phyloP scores from a whole-genome alignment of 1,140 invertebrate species.

The Venturia canescens region DNA sequence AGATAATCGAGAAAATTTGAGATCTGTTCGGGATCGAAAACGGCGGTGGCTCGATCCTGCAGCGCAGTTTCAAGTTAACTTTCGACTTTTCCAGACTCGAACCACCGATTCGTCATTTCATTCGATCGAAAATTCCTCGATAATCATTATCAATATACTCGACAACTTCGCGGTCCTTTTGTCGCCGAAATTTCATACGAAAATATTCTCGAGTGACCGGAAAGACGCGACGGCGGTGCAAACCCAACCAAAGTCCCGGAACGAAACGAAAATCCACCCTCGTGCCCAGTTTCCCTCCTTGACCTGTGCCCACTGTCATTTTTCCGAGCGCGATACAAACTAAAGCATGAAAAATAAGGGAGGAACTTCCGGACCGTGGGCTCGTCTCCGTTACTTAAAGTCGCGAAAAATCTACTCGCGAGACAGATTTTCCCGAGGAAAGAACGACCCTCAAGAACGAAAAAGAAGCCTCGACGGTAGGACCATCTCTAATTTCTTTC shows the following conservation, averaged over 20 bases:
- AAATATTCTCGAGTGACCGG: too few relatives aligned
- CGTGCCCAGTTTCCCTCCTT: too few relatives aligned
- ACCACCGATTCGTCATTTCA: not conserved
- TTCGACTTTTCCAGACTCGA: not conserved
- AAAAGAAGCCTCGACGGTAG: not conserved
- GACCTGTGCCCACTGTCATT: too few relatives aligned
- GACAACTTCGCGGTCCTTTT: too few relatives aligned
- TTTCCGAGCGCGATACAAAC: not conserved
- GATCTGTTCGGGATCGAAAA: not conserved
- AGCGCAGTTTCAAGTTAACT: not conserved
- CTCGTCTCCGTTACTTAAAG: not conserved
- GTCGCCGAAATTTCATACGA: too few relatives aligned
- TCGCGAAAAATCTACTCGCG: not conserved
- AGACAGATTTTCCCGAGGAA: not conserved
- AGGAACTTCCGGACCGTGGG: not conserved
- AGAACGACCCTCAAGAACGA: not conserved
- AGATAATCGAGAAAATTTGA: slow-evolving; percentile 21
- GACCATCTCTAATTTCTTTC: not conserved
- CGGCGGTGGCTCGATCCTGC: not conserved
- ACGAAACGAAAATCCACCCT: too few relatives aligned
- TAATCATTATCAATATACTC: not conserved
- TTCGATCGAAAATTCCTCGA: not conserved
- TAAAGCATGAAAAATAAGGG: not conserved
- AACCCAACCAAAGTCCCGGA: too few relatives aligned
- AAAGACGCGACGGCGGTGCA: too few relatives aligned